These are phyloP conservation scores for Pollenia amentaria DNA, from an alignment of 2,888 invertebrate genomes.

Conservation along the genomic window DNA sequence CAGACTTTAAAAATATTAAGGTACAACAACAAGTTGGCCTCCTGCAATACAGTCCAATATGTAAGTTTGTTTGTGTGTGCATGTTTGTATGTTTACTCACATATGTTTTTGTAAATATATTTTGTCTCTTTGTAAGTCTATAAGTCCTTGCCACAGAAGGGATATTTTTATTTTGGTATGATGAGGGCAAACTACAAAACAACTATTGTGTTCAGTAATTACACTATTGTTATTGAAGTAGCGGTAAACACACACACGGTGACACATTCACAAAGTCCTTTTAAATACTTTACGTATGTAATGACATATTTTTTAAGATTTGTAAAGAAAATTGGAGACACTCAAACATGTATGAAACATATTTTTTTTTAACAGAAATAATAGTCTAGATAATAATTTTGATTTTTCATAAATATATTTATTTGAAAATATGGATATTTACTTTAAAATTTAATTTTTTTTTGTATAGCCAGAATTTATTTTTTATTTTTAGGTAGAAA, in stretches of 20 bases:
- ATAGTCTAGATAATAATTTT: slow-evolving; percentile 53
- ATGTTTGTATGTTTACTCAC: slow-evolving; percentile 15
- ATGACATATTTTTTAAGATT: slow-evolving; percentile 64
- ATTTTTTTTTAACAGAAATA: slow-evolving; percentile 12
- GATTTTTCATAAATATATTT: slow-evolving; percentile 47
- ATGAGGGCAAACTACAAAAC: slow-evolving; percentile 21
- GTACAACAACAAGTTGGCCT: slow-evolving; percentile 38
- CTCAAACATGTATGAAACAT: not conserved
- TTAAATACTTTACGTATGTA: slow-evolving; percentile 54
- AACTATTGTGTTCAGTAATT: slow-evolving; percentile 72
- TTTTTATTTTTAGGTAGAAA: too few relatives aligned
- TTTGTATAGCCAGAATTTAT: too few relatives aligned
- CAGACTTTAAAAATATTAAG: not conserved
- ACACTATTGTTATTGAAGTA: slow-evolving; percentile 72
- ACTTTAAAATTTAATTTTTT: not conserved
- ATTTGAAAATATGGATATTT: not conserved
- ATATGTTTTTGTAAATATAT: slow-evolving; percentile 52
- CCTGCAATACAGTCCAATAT: slow-evolving; percentile 39
- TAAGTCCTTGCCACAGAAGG: slow-evolving; percentile 70
- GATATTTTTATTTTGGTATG: slow-evolving; percentile 23
- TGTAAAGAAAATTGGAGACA: slow-evolving; percentile 28
- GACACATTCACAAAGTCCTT: slow-evolving; percentile 38
- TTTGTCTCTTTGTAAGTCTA: slow-evolving; percentile 62
- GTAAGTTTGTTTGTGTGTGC: not conserved
- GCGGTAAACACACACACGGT: slow-evolving; percentile 8